These are phyloP conservation scores for Strigamia maritima DNA, from an alignment of 2,888 invertebrate species.

Conservation along the genomic window DNA sequence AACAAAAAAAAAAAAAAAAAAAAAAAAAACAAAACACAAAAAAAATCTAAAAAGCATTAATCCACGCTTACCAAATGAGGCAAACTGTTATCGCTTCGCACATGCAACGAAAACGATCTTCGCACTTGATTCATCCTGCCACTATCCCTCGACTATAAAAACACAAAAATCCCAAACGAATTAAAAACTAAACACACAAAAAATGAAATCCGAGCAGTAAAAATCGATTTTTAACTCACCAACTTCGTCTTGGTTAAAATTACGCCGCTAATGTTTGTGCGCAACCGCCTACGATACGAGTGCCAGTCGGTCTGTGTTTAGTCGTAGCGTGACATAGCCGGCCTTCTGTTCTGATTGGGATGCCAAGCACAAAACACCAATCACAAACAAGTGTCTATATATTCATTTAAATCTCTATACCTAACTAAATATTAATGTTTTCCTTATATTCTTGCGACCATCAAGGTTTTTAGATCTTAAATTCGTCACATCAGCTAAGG, in stretches of 20 bases:
- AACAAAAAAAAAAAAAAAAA: no score
- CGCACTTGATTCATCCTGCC: not conserved
- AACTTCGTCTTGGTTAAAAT: not conserved
- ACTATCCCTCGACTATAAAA: not conserved
- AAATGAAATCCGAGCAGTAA: not conserved
- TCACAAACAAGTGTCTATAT: not conserved
- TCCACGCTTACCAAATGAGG: constrained; percentile 19
- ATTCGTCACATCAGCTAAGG: no score
- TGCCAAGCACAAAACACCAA: not conserved
- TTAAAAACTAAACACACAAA: not conserved
- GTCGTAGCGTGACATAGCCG: not conserved
- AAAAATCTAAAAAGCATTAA: not conserved
- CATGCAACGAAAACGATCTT: not conserved
- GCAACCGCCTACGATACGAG: not conserved
- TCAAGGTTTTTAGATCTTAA: no score
- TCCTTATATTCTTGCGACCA: no score
- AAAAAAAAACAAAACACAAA: no score
- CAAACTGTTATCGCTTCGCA: not conserved
- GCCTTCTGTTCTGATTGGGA: not conserved
- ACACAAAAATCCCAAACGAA: not conserved
- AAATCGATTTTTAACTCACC: not conserved
- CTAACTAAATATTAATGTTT: no score
- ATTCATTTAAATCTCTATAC: not conserved
- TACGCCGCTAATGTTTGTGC: no score
- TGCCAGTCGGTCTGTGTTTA: not conserved